Conservation (phyloP, 2,797 vertebrate species). For the Cyclura pinguis region DNA sequence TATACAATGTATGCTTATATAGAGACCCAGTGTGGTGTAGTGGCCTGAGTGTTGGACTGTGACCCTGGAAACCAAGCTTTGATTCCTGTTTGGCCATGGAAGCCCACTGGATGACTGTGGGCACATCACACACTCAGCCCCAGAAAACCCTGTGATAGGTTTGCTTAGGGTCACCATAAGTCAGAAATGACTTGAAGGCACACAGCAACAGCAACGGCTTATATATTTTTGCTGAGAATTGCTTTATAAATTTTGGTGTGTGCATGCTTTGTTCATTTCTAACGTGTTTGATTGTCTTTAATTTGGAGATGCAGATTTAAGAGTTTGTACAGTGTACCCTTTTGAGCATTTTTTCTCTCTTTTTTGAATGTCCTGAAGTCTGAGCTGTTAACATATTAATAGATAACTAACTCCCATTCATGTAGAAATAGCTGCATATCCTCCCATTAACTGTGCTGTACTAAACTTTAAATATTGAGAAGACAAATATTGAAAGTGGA, state of each 20-base stretch:
- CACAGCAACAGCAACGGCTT: no score
- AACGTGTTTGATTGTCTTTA: background rate
- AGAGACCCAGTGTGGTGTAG: no score
- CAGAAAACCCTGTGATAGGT: no score
- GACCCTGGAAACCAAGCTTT: no score
- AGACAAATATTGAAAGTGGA: background rate
- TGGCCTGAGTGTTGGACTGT: no score
- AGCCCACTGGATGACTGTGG: no score
- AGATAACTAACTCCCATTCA: slow-evolving; percentile 11
- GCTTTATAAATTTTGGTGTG: no score
- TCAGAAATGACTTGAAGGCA: no score
- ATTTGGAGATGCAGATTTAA: slow-evolving; percentile 11
- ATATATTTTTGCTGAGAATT: no score
- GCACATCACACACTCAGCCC: no score
- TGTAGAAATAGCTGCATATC: slow-evolving; percentile 8
- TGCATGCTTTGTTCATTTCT: background rate
- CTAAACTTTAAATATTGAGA: slow-evolving; percentile 21
- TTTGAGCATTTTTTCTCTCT: background rate
- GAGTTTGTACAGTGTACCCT: background rate
- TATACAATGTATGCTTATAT: background rate
- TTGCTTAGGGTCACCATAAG: no score
- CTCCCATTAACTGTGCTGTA: slow-evolving; percentile 35
- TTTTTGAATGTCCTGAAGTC: background rate
- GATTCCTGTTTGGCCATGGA: no score
- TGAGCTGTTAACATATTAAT: background rate